Evolutionary conservation across 2,113 vertebrate genomes (phyloP), one percentile per base, ranked within the genome.

Genomic region (Sisor rabdophorus): DNA sequence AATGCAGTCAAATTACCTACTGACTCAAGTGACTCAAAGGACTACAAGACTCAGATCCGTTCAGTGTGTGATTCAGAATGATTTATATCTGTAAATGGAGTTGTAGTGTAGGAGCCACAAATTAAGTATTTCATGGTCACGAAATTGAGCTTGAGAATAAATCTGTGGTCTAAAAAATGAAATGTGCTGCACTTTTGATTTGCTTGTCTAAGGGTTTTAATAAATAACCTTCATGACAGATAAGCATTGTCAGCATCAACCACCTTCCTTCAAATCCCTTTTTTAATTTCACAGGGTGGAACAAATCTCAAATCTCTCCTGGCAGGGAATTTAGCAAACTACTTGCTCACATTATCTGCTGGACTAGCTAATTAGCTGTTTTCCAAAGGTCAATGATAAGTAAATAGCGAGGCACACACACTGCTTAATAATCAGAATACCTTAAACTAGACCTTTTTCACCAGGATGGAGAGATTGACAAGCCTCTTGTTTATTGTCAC

Each of bases 361-460:
- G 54, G 32, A 28, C 28, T n/a, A 32, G 20, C 26, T 71, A 71
- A 70, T 55, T n/a, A 24, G 50, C n/a, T 71, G 67, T 70, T 70
- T 70, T 53, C 50, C 26, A 13, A 30, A 30, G n/a, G 11, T 36
- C 50, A 32, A 48, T 54, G 68, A 71, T 50, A 36, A 36, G 52
- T 36, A 54, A 54, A 71, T 71, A 55, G 50, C 28, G 0, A n/a
- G 10, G 67, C 48, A 32, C 24, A 53, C 19, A 12, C 47, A 28
- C 47, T 26, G 26, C 26, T 17, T 22, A 3, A 71, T 36, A 54
- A 71, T 71, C 54, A 71, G 28, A 10, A 22, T 71, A 36, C 20
- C 19, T 71, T 52, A 20, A 32, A 36, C 54, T 71, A n/a, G 68
- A 54, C 32, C n/a, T 53, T 36, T 5, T 71, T 71, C 52, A 11